Evolutionary conservation across 2,888 invertebrate species (phyloP), one percentile per base, ranked within the genome.

Genomic region (Acheta domesticus): DNA sequence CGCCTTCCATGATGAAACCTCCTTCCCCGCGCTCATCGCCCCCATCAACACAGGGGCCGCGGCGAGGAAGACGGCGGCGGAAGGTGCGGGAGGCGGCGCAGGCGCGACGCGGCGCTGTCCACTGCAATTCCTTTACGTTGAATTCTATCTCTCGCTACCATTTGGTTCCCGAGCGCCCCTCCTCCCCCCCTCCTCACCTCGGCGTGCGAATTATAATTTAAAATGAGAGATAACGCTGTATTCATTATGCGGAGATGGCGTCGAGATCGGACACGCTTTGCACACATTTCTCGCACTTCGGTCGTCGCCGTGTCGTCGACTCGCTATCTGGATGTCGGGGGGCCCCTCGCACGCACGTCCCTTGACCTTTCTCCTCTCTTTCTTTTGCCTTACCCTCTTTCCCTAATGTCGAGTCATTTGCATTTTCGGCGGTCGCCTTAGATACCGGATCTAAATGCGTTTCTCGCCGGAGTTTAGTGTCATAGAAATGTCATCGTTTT

Each of bases 171-270:
- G 12, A 14, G 62, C 62, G 36, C 36, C 36, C 8, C 36, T 36
- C 5, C 36, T 5, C 36, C 36, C 5, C 36, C 36, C 23, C 23
- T 23, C 23, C 36, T 8, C 36, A 62, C n/a, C 62, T 5, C 16
- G 62, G 62, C 11, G 62, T 62, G 62, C 62, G 62, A 62, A 62
- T 62, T 62, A 62, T 62, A 62, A 62, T 62, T 62, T 62, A 62
- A 62, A 62, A 62, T 62, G 62, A 62, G 62, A 62, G 62, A 62
- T 62, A 62, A 62, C 62, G 14, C 62, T n/a, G 62, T 62, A 62
- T 62, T 62, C 62, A 62, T 62, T 62, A 62, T 62, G 62, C 16
- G 62, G 62, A n/a, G n/a, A n/a, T 14, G 62, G 14, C 16, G 62
- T 62, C n/a, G 8, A 62, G 62, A 62, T 62, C 62, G 62, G 62